A percentile compares a stretch with the other conserved stretches of the same genome.
Evolutionary conservation across 2,113 vertebrate genomes (phyloP).

Genomic region (Scortum barcoo): DNA sequence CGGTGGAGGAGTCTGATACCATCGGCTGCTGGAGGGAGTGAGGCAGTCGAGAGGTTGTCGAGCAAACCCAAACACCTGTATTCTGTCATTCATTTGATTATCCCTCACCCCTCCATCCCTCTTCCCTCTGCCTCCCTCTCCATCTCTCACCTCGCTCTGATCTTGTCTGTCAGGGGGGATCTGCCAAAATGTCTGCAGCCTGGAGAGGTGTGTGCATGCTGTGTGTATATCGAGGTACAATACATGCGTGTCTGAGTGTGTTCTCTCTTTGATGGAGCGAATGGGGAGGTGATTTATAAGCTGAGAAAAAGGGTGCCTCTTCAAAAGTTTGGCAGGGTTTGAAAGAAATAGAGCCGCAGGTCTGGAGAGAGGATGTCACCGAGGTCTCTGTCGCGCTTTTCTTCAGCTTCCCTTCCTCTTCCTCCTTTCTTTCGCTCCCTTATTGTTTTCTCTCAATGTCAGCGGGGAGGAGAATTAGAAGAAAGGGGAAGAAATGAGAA

Average conservation of each 20-base stretch:
- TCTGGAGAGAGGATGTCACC: constrained; percentile 77
- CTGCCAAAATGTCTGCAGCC: constrained; percentile 88
- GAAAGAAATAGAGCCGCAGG: constrained; percentile 82
- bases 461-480: background rate
- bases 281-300: constrained; percentile 90
- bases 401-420: background rate
- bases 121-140: constrained; percentile 80
- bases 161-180: constrained; percentile 90
- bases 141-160: constrained; percentile 91
- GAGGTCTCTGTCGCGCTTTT: constrained; percentile 38
- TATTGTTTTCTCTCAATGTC: constrained; percentile 20
- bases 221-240: constrained; percentile 14
- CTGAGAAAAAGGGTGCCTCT: constrained; percentile 84
- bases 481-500: background rate
- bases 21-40: constrained; percentile 82
- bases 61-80: constrained; percentile 97
- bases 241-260: background rate
- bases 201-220: constrained; percentile 46
- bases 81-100: constrained; percentile 93
- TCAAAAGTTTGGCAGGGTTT: constrained; percentile 86
- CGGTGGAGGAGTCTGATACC: constrained; percentile 90
- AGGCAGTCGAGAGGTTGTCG: constrained; percentile 90
- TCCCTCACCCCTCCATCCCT: constrained; percentile 82
- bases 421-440: background rate
- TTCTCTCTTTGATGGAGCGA: constrained; percentile 41